Evolutionary conservation across 2,888 invertebrate species (phyloP), one percentile per base, ranked within the genome.

Genomic region (Leptopilina myrica): DNA sequence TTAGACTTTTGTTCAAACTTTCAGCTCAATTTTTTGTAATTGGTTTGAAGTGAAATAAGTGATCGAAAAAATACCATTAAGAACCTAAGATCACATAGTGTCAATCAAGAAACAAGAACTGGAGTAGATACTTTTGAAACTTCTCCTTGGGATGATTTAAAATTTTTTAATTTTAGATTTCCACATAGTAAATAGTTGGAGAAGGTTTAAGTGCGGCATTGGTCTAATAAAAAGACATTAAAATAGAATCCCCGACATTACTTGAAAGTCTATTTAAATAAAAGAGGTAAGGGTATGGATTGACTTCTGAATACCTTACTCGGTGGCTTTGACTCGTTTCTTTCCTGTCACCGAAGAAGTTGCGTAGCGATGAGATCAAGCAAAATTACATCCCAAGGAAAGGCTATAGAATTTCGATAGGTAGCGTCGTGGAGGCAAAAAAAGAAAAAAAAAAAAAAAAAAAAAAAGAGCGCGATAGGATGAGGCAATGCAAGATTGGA

Each of bases 331-430:
- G 53, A 56, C 14, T 53, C 53, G 53, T 56, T 53, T 73, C 9
- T 1, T 56, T 66, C 8, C 53, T 73, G 69, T 73, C 53, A 73
- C 53, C 56, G 26, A 56, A 56, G 69, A 56, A 56, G 69, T 73
- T 53, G 69, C 14, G 67, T 69, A 69, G 67, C 33, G n/a, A 33
- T 7, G 69, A 33, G 69, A 73, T 73, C 69, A 73, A 56, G 69
- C 26, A 33, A 73, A 73, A 73, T 73, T 73, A 73, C 69, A 73
- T 56, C 26, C 33, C 1, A 33, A 73, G 20, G 69, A 33, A 53
- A 73, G 69, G 53, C 11, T 33, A 33, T 33, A 33, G 33, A 33
- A 9, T 20, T 62, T 62, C 62, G 62, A 62, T 62, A 62, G 62
- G 62, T 9, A 43, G 43, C 43, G 43, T 43, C 43, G 43, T 43